These are phyloP conservation scores for Automeris io DNA, from an alignment of 2,888 invertebrate species.

Conservation along the genomic window DNA sequence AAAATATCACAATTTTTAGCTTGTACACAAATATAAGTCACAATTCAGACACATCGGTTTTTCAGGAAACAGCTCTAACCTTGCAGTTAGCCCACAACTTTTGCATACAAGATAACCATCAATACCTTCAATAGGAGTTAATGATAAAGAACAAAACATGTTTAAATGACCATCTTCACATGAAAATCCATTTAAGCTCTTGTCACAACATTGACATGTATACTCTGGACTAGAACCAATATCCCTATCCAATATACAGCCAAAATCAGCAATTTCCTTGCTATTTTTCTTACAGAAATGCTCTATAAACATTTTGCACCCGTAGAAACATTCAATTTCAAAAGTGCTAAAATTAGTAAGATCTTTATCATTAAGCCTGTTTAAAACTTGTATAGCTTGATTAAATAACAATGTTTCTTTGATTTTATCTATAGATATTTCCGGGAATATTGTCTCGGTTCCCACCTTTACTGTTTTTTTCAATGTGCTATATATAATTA, in stretches of 20 bases:
- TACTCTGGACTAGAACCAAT: conserved; percentile 22
- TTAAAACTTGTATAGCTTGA: conserved; percentile 36
- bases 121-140: conserved; percentile 42
- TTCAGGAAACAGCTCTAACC: conserved; percentile 31
- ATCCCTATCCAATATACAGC: conserved; percentile 19
- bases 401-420: conserved; percentile 44
- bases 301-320: conserved; percentile 40
- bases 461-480: conserved; percentile 27
- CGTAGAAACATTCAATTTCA: conserved; percentile 34
- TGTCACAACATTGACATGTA: conserved; percentile 55
- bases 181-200: conserved; percentile 34
- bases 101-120: conserved; percentile 49
- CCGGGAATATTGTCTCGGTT: conserved; percentile 29
- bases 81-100: conserved; percentile 40
- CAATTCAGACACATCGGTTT: conserved; percentile 53
- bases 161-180: conserved; percentile 50
- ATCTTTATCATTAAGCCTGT: conserved; percentile 23
- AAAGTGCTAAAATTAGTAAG: conserved; percentile 21
- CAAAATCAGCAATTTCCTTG: conserved; percentile 19
- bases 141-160: conserved; percentile 52
- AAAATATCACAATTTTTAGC: conserved; percentile 2
- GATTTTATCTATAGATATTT: conserved; percentile 35
- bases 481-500: conserved; percentile 33
- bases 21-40: conserved; percentile 38
- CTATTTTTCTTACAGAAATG: conserved; percentile 43